A percentile compares a stretch with the other conserved stretches of the same genome.
phyloP scores from a whole-genome alignment of 1,140 invertebrate species.

The Diachasma alloeum region DNA sequence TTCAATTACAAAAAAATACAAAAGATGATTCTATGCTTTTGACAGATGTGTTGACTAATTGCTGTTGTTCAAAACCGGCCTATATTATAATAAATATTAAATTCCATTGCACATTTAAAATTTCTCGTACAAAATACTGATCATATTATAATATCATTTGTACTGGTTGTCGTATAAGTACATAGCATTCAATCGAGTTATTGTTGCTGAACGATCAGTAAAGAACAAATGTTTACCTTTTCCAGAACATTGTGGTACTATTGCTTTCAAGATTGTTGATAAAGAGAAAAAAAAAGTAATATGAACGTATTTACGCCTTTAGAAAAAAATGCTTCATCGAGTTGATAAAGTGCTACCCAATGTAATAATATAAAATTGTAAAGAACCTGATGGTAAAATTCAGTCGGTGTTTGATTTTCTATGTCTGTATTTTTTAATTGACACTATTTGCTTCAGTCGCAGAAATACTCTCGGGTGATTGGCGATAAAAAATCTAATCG shows the following conservation, averaged over 20 bases:
- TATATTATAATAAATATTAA: not conserved
- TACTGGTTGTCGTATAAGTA: conserved; percentile 21
- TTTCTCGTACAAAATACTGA: conserved; percentile 18
- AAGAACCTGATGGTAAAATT: not conserved
- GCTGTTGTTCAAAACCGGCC: not conserved
- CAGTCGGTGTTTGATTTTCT: not conserved
- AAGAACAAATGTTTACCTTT: not conserved
- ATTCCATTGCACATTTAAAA: conserved; percentile 23
- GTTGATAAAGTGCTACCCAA: too few species aligned
- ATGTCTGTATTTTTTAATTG: not conserved
- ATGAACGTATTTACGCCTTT: too few species aligned
- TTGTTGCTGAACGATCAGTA: not conserved
- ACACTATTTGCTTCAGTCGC: not conserved
- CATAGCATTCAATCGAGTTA: not conserved
- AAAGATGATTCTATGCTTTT: not conserved
- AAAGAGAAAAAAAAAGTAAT: not conserved
- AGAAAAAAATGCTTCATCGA: too few species aligned
- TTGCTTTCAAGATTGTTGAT: not conserved
- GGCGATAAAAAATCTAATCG: too few species aligned
- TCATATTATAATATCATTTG: conserved; percentile 23
- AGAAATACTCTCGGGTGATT: not conserved
- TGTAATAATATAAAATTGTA: not conserved
- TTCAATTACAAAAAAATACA: not conserved
- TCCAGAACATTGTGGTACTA: not conserved
- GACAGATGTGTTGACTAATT: not conserved